phyloP scores from a whole-genome alignment of 1,140 invertebrate species.

The Ostrea denselamellosa region DNA sequence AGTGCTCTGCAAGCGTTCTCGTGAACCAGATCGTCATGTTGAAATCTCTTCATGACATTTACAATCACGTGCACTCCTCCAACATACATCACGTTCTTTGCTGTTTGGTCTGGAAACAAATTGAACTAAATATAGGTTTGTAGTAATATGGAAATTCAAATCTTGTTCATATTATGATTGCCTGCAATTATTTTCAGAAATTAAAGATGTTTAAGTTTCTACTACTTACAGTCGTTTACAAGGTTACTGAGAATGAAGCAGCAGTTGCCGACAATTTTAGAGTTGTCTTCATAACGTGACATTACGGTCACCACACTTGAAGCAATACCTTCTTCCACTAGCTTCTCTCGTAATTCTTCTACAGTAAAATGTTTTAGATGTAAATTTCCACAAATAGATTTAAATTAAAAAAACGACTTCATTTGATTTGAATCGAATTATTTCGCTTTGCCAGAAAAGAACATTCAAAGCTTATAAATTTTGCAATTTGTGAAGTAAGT shows the following conservation, averaged over 20 bases:
- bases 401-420: too few relatives aligned
- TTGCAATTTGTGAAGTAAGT: too few relatives aligned
- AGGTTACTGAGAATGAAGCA: conserved; percentile 64
- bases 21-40: conserved; percentile 58
- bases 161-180: neutral
- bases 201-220: neutral
- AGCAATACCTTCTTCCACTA: conserved; percentile 54
- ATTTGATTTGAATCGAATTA: too few relatives aligned
- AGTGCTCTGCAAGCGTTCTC: conserved; percentile 66
- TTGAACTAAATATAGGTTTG: neutral
- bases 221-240: conserved; percentile 56
- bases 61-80: conserved; percentile 66
- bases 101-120: conserved; percentile 58
- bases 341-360: conserved; percentile 56
- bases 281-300: conserved; percentile 56
- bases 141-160: neutral
- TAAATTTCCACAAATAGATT: neutral
- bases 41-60: conserved; percentile 57
- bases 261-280: conserved; percentile 58
- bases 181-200: neutral
- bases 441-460: too few relatives aligned
- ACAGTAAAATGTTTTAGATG: neutral
- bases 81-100: conserved; percentile 61
- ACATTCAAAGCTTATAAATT: too few relatives aligned
- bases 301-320: conserved; percentile 57